Evolutionary conservation across 2,888 invertebrate species (phyloP), one percentile per base, ranked within the genome.

Genomic region (Lysandra bellargus): DNA sequence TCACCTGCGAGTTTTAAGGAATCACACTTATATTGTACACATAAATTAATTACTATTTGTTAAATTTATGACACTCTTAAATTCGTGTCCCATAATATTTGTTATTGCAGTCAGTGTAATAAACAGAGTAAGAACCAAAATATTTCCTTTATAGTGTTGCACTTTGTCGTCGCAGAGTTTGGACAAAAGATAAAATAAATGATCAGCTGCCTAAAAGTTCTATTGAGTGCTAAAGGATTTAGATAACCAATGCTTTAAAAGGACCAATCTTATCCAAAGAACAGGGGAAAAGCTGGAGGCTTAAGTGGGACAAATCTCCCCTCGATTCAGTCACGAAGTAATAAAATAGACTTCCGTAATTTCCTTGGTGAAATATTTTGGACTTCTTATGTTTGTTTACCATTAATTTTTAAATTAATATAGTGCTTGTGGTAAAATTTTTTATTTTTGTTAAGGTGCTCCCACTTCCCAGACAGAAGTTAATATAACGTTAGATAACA

Each of bases 301-400:
- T 93, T 93, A 92, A 90, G 88, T 86, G 87, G 89, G 91, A 94
- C 92, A 92, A 93, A 94, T 93, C 90, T 92, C 89, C 89, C 89
- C 91, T 88, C 89, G 90, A 92, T 90, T 93, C 91, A 90, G 93
- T 94, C 94, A 92, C 92, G 92, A 92, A 89, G 87, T 86, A 86
- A 81, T 84, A 84, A 88, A 89, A 93, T 92, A 89, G 91, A 90
- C 89, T 89, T 93, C 91, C 90, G 90, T 90, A 90, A 90, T 90
- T 93, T 93, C 90, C 84, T 86, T 88, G 87, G 90, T 87, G 89
- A 88, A 91, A 88, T 92, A 92, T 92, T 92, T 92, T 90, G 87
- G 88, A 90, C 2, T 44, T 44, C 30, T n/a, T 44, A 57, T 37
- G 40, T 40, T 74, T 40, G n/a, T 44, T 44, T 74, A 74, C 30